These are phyloP conservation scores for Drosophila micromelanica DNA, from an alignment of 1,140 invertebrate genomes.

Conservation along the genomic window DNA sequence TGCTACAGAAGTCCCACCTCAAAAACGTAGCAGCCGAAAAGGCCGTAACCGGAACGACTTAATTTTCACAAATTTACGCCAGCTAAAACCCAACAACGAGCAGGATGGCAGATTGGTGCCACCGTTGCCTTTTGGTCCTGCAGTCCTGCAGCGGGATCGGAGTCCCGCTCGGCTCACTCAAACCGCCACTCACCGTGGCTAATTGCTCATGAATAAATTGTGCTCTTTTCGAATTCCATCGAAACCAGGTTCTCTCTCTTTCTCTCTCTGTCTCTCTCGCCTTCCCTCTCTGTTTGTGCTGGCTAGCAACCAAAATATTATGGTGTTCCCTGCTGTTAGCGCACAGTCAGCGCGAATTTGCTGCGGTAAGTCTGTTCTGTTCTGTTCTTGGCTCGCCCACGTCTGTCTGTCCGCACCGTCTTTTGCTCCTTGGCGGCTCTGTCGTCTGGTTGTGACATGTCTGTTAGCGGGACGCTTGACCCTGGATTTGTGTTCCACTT, in stretches of 20 bases:
- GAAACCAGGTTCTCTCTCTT: constrained; percentile 7
- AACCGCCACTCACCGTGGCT: constrained; percentile 74
- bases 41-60: constrained; percentile 76
- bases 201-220: constrained; percentile 76
- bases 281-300: constrained; percentile 11
- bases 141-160: constrained; percentile 45
- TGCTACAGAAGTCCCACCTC: constrained; percentile 82
- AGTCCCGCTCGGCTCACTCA: constrained; percentile 42
- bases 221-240: constrained; percentile 54
- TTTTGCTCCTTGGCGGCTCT: constrained; percentile 60
- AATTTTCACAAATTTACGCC: constrained; percentile 79
- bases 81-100: constrained; percentile 1
- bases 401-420: constrained; percentile 16
- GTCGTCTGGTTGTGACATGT: constrained; percentile 77
- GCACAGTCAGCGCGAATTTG: constrained; percentile 75
- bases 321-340: constrained; percentile 78
- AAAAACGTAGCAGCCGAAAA: constrained; percentile 51
- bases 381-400: constrained; percentile 18
- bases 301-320: constrained; percentile 84
- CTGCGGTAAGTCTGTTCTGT: constrained; percentile 77
- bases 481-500: constrained; percentile 77
- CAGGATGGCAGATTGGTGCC: not conserved
- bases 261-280: constrained; percentile 7
- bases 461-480: constrained; percentile 70
- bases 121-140: constrained; percentile 57